Conservation (phyloP, 92 coral and sea anemone species). For the Pocillopora meandrina region DNA sequence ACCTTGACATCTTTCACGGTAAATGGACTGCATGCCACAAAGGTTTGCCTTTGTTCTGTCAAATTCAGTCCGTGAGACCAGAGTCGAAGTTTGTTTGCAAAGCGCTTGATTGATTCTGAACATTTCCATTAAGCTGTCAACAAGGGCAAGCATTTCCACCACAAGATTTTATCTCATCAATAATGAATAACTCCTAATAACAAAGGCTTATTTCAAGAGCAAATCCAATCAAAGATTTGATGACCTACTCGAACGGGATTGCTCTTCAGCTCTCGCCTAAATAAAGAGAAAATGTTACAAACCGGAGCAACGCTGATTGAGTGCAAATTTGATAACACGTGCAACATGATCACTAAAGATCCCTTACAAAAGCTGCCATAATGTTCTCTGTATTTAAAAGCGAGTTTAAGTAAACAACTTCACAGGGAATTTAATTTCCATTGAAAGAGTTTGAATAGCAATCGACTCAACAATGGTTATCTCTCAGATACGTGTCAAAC, state of each 20-base stretch:
- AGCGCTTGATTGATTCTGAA: constrained; percentile 48
- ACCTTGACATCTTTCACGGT: constrained; percentile 11
- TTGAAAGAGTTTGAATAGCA: constrained; percentile 67
- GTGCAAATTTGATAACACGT: not conserved
- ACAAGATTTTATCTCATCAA: constrained; percentile 44
- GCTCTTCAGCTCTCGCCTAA: not conserved
- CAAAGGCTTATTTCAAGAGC: constrained; percentile 8
- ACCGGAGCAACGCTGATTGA: not conserved
- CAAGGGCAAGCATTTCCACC: constrained; percentile 39
- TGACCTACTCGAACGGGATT: not conserved
- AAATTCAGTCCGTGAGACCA: constrained; percentile 55
- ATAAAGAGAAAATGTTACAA: not conserved
- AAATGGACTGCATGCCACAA: constrained; percentile 42
- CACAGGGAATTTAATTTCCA: constrained; percentile 72
- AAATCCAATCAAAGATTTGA: not conserved
- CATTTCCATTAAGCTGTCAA: constrained; percentile 72
- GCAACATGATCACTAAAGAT: not conserved
- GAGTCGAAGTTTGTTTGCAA: constrained; percentile 33
- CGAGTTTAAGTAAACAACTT: constrained; percentile 66
- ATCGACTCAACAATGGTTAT: constrained; percentile 40
- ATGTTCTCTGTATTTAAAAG: constrained; percentile 23
- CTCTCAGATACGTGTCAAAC: constrained; percentile 43
- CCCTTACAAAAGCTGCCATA: constrained; percentile 8
- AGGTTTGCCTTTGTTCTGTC: constrained; percentile 47
- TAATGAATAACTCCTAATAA: constrained; percentile 36